phyloP scores from a whole-genome alignment of 2,888 invertebrate genomes.

The Cacoxenus indagator region DNA sequence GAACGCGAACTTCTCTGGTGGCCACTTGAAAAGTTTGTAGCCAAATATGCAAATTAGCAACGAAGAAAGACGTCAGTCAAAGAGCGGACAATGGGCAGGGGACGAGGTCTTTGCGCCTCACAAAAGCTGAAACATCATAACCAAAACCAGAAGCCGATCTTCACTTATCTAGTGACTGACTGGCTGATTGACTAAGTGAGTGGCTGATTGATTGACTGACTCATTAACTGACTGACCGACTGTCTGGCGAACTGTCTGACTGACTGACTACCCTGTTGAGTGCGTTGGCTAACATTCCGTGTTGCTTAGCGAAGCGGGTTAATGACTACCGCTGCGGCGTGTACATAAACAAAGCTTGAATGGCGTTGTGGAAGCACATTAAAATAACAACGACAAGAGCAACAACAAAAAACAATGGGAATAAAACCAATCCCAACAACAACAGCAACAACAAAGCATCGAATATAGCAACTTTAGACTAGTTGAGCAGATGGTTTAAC shows the following conservation, averaged over 20 bases:
- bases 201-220: not conserved
- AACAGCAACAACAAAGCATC: not conserved
- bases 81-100: too few species aligned
- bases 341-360: constrained; percentile 7
- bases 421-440: not conserved
- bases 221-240: not conserved
- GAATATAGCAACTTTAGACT: not conserved
- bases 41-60: constrained; percentile 61
- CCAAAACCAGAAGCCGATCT: not conserved
- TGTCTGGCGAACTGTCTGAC: not conserved
- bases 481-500: not conserved
- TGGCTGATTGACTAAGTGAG: not conserved
- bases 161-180: not conserved
- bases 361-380: constrained; percentile 7
- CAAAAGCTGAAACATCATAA: not conserved
- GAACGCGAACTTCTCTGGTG: constrained; percentile 48
- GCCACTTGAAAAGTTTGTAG: constrained; percentile 59
- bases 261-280: not conserved
- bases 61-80: not conserved
- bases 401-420: not conserved
- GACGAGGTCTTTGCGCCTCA: not conserved
- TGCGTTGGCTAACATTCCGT: not conserved
- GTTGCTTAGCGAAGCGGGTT: not conserved
- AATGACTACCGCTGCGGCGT: not conserved
- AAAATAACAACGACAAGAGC: constrained; percentile 2